Base-by-base conservation (phyloP, 2,888 invertebrate genomes). In the Tenthredo distinguenda region DNA sequence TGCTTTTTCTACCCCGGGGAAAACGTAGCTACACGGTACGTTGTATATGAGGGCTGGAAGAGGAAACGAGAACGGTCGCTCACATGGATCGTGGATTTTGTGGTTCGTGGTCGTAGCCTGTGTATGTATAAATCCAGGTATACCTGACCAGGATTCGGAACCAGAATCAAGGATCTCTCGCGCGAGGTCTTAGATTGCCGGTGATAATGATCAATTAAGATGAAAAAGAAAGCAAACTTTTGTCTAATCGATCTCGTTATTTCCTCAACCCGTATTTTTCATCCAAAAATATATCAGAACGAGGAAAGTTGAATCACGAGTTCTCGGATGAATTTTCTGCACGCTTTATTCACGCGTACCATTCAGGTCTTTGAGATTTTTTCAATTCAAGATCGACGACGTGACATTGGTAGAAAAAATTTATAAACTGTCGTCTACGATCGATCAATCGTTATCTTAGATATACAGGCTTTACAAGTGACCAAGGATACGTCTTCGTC, bases 81-180 rank as follows among this genome's bases (percentile, higher is more conserved):
- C 21, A 77, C 50, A 50, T 50, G 76, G 76, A 50, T 77, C 76
- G 76, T 50, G 76, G 76, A 76, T 76, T 76, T 76, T 50, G 76
- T 50, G 50, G 76, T 10, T 62, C 31, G 31, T 68, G 31, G 21
- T 10, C 3, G 68, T 9, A 68, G 6, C 47, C 47, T 65, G 31
- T 68, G 34, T 26, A 26, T 10, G 62, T 62, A n/a, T 47, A 74
- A 43, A n/a, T 74, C 10, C 47, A 26, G 9, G 12, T 74, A 43
- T 74, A 40, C 9, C 74, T 74, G 21, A 43, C 21, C 62, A 26
- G 62, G 18, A n/a, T 50, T n/a, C 50, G 5, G 50, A 50, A 50
- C 18, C 50, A 5, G 50, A 50, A 50, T 50, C 50, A n/a, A n/a
- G 5, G 50, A 50, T 50, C 6, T 50, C 6, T 50, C 18, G n/a